Conservation (phyloP, 2,797 vertebrate genomes). For the Argyrosomus regius region DNA sequence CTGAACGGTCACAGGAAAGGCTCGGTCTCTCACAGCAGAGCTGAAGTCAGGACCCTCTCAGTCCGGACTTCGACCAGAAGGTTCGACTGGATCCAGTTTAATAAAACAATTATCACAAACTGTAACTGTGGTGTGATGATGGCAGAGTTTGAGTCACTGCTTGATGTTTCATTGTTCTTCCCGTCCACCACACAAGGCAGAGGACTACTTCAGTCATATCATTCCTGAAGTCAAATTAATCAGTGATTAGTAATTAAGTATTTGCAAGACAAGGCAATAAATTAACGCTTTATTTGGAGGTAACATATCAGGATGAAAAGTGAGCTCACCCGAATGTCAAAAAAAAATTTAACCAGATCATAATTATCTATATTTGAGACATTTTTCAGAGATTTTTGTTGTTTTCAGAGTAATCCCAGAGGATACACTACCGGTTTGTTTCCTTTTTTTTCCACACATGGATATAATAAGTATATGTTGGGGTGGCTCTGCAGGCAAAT, state of each 20-base stretch:
- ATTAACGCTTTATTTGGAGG: neutral
- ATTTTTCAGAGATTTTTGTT: no score
- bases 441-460: no score
- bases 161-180: neutral
- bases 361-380: no score
- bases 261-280: neutral
- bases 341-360: no score
- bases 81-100: neutral
- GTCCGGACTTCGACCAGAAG: neutral
- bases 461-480: no score
- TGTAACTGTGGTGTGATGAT: neutral
- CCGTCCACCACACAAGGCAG: neutral
- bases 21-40: conserved; percentile 16
- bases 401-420: no score
- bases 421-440: no score
- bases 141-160: conserved; percentile 4
- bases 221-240: neutral
- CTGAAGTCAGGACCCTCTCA: conserved; percentile 9
- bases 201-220: neutral
- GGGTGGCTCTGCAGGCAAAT: no score
- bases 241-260: no score
- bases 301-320: neutral
- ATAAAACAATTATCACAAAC: neutral
- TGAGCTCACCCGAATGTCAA: neutral
- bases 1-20: conserved; percentile 45